phyloP scores from a whole-genome alignment of 2,113 vertebrate genomes.

The Loxodonta africana region DNA sequence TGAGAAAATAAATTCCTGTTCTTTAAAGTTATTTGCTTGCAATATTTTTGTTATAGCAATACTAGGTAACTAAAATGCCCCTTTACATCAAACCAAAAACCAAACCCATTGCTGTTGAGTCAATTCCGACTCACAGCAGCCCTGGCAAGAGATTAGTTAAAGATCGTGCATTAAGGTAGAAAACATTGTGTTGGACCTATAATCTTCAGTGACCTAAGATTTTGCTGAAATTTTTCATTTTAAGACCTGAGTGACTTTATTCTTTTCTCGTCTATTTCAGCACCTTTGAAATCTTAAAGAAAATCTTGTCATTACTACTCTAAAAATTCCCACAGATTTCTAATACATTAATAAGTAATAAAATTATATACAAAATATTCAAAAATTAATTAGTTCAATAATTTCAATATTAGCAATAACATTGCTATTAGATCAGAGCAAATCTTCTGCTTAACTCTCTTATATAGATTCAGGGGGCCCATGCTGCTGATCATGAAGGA shows the following conservation, averaged over 20 bases:
- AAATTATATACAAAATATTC: background rate
- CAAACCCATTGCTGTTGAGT: too few relatives aligned
- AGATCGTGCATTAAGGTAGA: background rate
- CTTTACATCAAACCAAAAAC: too few relatives aligned
- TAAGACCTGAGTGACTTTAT: background rate
- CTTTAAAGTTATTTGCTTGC: too few relatives aligned
- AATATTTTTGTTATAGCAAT: too few relatives aligned
- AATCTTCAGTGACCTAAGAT: background rate
- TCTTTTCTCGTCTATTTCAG: background rate
- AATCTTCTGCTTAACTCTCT: background rate
- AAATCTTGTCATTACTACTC: background rate
- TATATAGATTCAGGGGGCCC: background rate
- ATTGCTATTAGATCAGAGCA: background rate
- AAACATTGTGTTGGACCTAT: background rate
- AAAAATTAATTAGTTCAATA: background rate
- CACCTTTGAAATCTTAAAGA: background rate
- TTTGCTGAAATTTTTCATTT: background rate
- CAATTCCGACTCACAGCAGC: too few relatives aligned
- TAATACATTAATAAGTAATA: background rate
- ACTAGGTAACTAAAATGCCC: too few relatives aligned
- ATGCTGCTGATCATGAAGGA: background rate
- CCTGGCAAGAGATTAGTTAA: background rate
- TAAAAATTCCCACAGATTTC: background rate
- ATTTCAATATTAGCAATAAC: background rate
- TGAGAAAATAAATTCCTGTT: too few relatives aligned